Evolutionary conservation across 1,140 invertebrate species (phyloP), one percentile per base, ranked within the genome.

Genomic region (Sminthurides bifidus): DNA sequence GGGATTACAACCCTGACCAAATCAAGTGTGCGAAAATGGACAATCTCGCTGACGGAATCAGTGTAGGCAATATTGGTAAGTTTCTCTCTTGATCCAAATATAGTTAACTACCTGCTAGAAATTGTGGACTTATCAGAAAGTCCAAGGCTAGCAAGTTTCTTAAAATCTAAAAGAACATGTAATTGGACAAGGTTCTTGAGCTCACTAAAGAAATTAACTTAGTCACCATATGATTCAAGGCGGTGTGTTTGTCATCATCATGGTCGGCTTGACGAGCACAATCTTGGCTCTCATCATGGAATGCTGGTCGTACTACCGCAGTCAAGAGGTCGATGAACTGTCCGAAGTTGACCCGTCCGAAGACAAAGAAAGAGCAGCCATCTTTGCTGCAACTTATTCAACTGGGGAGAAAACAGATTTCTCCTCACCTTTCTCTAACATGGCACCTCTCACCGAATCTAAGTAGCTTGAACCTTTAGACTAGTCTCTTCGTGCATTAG

Each of bases 241-340:
- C 33, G 93, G 93, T 1, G 92, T 97, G 0, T 98, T 97, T 67
- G 91, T 97, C 38, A 87, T 94, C 0, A 93, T 95, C 59, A 90
- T 94, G 63, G 86, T 92, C 46, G 92, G 92, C 0, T 93, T 95
- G 37, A 84, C 83, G 0, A 73, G 94, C 64, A 88, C 92, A 8
- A 88, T 91, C 63, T 71, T 94, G 24, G 93, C 91, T 0, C 72
- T 97, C 15, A 83, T 82, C 0, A 81, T 92, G 35, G 93, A 98
- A 71, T 96, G 93, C 66, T 95, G 89, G 81, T 94, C 87, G 79
- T 94, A 92, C 68, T 27, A 57, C 4, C 69, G 70, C 48, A 52
- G 55, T 19, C 56, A 64, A 37, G 45, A 56, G 26, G 26, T 54
- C 10, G 49, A 60, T 23, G 63, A 64, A 33, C 27, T 61, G 40